phyloP scores from a whole-genome alignment of 2,888 invertebrate genomes.

The Cecidostiba fungosa region DNA sequence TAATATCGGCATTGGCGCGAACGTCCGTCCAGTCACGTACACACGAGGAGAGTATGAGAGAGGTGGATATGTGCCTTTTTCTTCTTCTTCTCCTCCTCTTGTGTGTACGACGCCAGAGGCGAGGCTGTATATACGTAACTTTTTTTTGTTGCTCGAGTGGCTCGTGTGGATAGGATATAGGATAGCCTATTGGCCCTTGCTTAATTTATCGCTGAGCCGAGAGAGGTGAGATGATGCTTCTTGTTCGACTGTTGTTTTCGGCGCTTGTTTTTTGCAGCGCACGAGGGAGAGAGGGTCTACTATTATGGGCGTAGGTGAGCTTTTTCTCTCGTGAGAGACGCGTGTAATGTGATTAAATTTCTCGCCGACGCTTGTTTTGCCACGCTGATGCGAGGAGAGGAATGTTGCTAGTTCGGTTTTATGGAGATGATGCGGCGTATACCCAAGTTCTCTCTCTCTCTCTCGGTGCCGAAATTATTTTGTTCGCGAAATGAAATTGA shows the following conservation, averaged over 20 bases:
- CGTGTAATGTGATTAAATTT: conserved; percentile 19
- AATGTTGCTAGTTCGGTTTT: conserved; percentile 6
- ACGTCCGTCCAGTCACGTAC: conserved; percentile 69
- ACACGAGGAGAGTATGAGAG: neutral
- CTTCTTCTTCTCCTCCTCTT: neutral
- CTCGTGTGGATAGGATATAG: too few relatives aligned
- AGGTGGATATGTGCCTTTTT: neutral
- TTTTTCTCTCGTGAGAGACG: neutral
- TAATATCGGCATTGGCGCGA: conserved; percentile 65
- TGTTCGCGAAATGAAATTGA: too few relatives aligned
- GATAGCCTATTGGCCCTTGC: neutral
- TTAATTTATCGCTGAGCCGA: conserved; percentile 49
- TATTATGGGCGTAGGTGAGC: too few relatives aligned
- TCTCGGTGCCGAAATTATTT: neutral
- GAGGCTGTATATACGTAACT: neutral
- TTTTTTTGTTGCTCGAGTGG: neutral
- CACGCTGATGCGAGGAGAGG: neutral
- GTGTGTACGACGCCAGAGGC: neutral
- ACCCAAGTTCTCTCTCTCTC: neutral
- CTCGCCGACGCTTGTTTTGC: conserved; percentile 16
- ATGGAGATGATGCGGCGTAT: neutral
- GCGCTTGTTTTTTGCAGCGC: neutral
- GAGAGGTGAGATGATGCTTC: neutral
- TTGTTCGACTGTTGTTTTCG: conserved; percentile 28
- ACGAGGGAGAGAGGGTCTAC: too few relatives aligned